Evolutionary conservation across 2,113 vertebrate species (phyloP).

Genomic region (Rhinopomastus cyanomelas): DNA sequence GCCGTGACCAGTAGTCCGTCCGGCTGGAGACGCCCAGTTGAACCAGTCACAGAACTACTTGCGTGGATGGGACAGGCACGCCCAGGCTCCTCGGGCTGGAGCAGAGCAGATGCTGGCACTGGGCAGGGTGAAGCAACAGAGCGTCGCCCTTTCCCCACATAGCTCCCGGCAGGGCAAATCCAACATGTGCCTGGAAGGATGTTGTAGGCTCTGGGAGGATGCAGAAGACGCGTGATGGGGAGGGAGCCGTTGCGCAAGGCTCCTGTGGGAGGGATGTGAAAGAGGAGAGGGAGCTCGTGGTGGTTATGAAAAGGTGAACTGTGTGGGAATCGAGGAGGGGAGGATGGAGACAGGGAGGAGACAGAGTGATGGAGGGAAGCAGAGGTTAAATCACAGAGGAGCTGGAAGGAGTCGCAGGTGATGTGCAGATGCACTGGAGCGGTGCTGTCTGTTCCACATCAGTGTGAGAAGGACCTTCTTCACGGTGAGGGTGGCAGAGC

Average conservation of each 20-base stretch:
- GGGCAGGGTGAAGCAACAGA: not conserved
- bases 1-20: not conserved
- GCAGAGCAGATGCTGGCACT: not conserved
- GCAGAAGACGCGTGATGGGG: not conserved
- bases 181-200: not conserved
- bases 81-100: not conserved
- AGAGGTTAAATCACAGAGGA: not conserved
- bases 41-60: not conserved
- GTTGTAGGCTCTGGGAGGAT: not conserved
- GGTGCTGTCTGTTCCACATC: not conserved
- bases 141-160: not conserved
- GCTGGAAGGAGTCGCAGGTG: not conserved
- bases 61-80: not conserved
- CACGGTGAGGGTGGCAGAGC: too few relatives aligned
- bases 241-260: not conserved
- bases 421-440: not conserved
- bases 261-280: not conserved
- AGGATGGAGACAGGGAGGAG: not conserved
- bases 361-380: not conserved
- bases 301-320: not conserved
- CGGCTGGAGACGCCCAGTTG: not conserved
- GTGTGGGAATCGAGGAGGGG: not conserved
- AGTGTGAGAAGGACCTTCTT: too few relatives aligned
- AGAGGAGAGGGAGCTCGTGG: not conserved
- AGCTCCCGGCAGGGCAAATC: slow-evolving; percentile 1